Base-by-base conservation (phyloP, 2,113 vertebrate species). In the Corvus moneduloides region DNA sequence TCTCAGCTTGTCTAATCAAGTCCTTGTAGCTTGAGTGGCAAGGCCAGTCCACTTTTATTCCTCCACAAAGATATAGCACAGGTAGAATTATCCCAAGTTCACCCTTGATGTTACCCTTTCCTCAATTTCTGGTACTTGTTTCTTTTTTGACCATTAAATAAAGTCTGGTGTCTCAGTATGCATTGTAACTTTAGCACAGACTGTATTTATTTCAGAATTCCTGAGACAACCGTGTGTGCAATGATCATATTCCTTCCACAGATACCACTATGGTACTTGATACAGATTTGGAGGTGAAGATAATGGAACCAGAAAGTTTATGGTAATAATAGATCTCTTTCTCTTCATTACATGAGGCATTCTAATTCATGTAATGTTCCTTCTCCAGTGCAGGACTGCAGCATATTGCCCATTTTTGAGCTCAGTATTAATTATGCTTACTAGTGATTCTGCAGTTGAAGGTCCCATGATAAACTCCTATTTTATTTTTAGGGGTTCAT, bases 401-500 rank as follows among this genome's bases (percentile, higher is more conserved):
- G 39, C n/a, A 89, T 44, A 74, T 74, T 88, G 24, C 32, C 68
- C 61, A 24, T 80, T 92, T 82, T 92, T 88, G 80, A 81, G 35
- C 64, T 88, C 35, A 81, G 68, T 84, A 92, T 96, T 96, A 96
- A 96, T 97, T 96, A 94, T 81, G 56, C 69, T 81, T 94, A 90
- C 90, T 54, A 89, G 72, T 49, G 49, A 78, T 90, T 84, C 92
- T 93, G 33, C n/a, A 91, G 75, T 73, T 93, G 92, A 96, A 96
- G 90, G 92, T 95, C 77, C 59, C n/a, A 26, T 71, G 83, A 90
- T 93, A 96, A 96, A 95, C 83, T 67, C 85, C 56, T 95, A 91
- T 93, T 96, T 96, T 96, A 97, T 92, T 92, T 96, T 94, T 93
- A 96, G 56, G 68, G 79, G 73, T 84, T 87, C 89, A 96, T 96